A percentile compares a stretch with the other conserved stretches of the same genome.
These are phyloP conservation scores for Hafferia zeledoni DNA, from an alignment of 2,797 vertebrate genomes.

Conservation along the genomic window DNA sequence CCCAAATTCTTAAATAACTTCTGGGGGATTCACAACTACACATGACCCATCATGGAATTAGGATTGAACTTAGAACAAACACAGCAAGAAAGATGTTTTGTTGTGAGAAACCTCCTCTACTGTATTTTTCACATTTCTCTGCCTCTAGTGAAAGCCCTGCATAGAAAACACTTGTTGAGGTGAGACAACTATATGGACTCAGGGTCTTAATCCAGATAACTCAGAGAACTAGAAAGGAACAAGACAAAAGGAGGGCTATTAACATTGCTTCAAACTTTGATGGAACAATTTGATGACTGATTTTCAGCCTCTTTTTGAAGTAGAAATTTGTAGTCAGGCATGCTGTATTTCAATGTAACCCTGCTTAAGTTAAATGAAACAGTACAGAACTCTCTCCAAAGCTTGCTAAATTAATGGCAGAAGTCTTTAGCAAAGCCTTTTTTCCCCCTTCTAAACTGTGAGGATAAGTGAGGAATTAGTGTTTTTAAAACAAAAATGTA, in stretches of 20 bases:
- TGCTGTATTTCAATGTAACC: not conserved
- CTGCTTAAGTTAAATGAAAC: conserved; percentile 24
- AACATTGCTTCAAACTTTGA: conserved; percentile 20
- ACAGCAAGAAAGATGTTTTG: not conserved
- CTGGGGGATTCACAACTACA: not conserved
- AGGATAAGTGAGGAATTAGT: conserved; percentile 3
- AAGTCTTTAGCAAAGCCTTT: not conserved
- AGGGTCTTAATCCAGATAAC: not conserved
- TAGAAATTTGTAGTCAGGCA: conserved; percentile 15
- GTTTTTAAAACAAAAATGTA: conserved; percentile 17
- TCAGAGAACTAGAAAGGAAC: not conserved
- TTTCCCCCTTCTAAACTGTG: not conserved
- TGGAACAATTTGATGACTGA: not conserved
- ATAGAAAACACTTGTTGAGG: not conserved
- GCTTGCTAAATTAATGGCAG: conserved; percentile 9
- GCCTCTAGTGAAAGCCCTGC: not conserved
- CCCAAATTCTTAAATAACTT: not conserved
- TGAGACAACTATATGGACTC: not conserved
- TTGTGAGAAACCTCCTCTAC: not conserved
- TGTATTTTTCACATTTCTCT: not conserved
- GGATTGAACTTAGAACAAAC: not conserved
- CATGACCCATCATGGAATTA: not conserved
- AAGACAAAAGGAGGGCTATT: not conserved
- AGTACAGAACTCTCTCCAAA: conserved; percentile 18
- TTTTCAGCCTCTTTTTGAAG: conserved; percentile 40